Conservation (phyloP, 2,113 vertebrate species). For the Syngnathus typhle region DNA sequence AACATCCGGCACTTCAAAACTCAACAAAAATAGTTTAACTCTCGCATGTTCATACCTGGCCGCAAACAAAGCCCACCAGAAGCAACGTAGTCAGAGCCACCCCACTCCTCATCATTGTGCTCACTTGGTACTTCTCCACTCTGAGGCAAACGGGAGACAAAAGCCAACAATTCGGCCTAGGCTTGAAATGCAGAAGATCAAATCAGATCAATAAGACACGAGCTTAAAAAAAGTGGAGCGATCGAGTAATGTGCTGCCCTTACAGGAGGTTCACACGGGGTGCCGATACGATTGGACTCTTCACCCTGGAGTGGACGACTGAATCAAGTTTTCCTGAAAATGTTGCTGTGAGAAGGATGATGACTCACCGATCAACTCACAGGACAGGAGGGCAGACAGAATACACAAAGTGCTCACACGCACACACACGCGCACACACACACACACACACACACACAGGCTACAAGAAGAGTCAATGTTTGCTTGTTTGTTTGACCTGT, state of each 20-base stretch:
- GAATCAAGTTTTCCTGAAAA: constrained; percentile 30
- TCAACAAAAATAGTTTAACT: background rate
- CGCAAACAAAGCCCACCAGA: constrained; percentile 45
- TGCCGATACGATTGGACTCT: constrained; percentile 17
- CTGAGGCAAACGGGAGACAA: background rate
- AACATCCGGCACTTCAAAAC: background rate
- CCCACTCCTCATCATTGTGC: constrained; percentile 39
- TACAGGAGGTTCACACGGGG: constrained; percentile 19
- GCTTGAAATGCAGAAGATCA: background rate
- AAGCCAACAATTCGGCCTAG: background rate
- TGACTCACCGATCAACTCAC: constrained; percentile 36
- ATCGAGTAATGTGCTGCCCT: background rate
- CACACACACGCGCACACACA: constrained; percentile 15
- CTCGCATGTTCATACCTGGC: constrained; percentile 35
- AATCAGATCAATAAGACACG: background rate
- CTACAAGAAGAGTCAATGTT: constrained; percentile 54
- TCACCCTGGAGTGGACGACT: constrained; percentile 10
- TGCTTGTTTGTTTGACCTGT: constrained; percentile 49
- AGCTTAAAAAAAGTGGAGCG: background rate
- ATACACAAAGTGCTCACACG: constrained; percentile 7
- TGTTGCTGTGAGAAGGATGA: constrained; percentile 23
- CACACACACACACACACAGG: constrained; percentile 13
- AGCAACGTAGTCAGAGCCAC: constrained; percentile 37
- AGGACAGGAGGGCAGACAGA: constrained; percentile 32
- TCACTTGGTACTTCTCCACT: constrained; percentile 22